These are phyloP conservation scores for Mirounga angustirostris DNA, from an alignment of 2,113 vertebrate genomes.

Conservation along the genomic window DNA sequence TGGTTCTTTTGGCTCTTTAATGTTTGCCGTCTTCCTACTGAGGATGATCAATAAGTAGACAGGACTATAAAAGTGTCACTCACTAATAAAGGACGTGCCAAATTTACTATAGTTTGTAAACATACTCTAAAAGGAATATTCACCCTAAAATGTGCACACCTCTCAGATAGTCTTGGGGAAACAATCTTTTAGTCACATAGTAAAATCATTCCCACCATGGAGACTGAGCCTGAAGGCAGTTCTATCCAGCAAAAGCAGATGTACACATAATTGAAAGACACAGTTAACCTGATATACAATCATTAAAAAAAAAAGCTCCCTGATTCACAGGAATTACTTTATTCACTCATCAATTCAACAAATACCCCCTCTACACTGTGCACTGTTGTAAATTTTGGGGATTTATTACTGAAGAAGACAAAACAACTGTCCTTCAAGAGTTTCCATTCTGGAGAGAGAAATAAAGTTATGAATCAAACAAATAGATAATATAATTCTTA, in stretches of 20 bases:
- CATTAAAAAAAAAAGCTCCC: background rate
- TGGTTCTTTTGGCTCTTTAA: background rate
- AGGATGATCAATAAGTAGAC: background rate
- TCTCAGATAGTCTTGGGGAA: conserved; percentile 11
- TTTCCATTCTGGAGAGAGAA: conserved; percentile 2
- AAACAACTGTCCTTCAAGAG: background rate
- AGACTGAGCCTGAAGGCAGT: background rate
- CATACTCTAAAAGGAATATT: background rate
- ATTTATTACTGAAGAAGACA: background rate
- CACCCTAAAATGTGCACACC: background rate
- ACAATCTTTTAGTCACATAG: background rate
- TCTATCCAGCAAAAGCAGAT: background rate
- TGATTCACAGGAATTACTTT: background rate
- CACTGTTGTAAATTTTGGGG: background rate
- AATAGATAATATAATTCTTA: background rate
- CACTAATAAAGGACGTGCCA: background rate
- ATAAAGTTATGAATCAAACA: background rate
- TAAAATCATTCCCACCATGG: background rate
- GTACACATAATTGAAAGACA: background rate
- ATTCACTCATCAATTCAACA: background rate
- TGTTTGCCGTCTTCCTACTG: background rate
- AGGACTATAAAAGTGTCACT: background rate
- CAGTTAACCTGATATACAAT: background rate
- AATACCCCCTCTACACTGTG: background rate
- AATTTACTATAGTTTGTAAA: background rate